phyloP scores from a whole-genome alignment of 2,888 invertebrate genomes.

The Thereva unica region DNA sequence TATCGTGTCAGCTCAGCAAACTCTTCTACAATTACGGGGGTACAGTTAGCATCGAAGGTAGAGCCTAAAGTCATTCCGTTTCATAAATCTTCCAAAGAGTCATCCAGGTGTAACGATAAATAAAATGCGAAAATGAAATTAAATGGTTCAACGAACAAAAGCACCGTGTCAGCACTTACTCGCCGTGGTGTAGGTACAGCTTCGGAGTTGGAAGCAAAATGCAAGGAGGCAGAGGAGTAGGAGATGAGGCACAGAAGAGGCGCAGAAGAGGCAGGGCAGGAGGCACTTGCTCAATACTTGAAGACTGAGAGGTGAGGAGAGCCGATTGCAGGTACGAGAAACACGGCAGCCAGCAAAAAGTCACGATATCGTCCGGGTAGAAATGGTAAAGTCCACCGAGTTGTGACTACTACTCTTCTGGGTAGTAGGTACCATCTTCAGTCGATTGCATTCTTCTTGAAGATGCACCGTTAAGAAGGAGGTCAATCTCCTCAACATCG shows the following conservation, averaged over 20 bases:
- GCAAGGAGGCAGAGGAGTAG: too few species aligned
- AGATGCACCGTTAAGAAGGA: slow-evolving; percentile 29
- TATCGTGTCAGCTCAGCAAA: slow-evolving; percentile 4
- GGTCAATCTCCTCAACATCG: slow-evolving; percentile 29
- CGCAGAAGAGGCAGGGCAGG: too few species aligned
- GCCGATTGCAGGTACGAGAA: too few species aligned
- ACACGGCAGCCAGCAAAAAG: too few species aligned
- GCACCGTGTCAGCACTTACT: slow-evolving; percentile 3
- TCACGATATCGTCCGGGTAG: background rate
- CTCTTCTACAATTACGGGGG: slow-evolving; percentile 14
- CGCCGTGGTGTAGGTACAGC: background rate
- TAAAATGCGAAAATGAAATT: slow-evolving; percentile 8
- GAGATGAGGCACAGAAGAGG: too few species aligned
- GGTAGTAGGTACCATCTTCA: too few species aligned
- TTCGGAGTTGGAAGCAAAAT: background rate
- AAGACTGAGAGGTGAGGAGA: too few species aligned
- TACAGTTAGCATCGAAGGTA: slow-evolving; percentile 3
- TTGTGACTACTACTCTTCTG: too few species aligned
- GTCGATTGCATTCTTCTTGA: slow-evolving; percentile 10
- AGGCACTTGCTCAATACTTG: too few species aligned
- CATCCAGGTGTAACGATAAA: slow-evolving; percentile 16
- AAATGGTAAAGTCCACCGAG: background rate
- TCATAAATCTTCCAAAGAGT: slow-evolving; percentile 2
- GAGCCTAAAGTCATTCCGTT: slow-evolving; percentile 19
- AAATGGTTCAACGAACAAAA: slow-evolving; percentile 8